Base-by-base conservation (phyloP, 1,140 invertebrate genomes). In the Coelopa frigida region DNA sequence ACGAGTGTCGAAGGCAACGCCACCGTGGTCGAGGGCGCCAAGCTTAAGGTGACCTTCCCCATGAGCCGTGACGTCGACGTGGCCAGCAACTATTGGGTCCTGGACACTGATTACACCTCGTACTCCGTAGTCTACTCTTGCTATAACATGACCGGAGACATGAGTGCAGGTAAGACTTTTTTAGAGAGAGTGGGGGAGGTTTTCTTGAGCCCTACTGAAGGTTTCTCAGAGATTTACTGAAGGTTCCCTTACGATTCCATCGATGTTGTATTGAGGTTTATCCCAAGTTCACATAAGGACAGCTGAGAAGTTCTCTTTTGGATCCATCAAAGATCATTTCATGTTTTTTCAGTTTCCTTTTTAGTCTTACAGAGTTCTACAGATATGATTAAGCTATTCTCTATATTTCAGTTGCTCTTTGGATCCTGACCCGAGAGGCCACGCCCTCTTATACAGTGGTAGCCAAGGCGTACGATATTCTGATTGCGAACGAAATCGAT, bases 121-220 rank as follows among this genome's bases (percentile, higher is more conserved):
- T 48, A 43, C 46, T 29, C 23, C 20, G 46, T 48, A 22, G 46
- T 48, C 14, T 48, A 48, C 40, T 48, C 40, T 0, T 48, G 46
- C 8, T 35, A 48, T 17, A 15, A 23, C 1, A 11, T 14, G 3
- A 12, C 15, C 4, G 36, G n/a, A 14, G 14, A 21, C 5, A 26
- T 36, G 23, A 32, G 37, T 15, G 14, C 12, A 15, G 23, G 46
- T 48, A 43, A 47, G 29, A n/a, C n/a, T n/a, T n/a, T n/a, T n/a
- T n/a, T n/a, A n/a, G n/a, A n/a, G n/a, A n/a, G n/a, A n/a, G n/a
- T n/a, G n/a, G n/a, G n/a, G n/a, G n/a, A n/a, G n/a, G n/a, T n/a
- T n/a, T n/a, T n/a, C n/a, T n/a, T n/a, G n/a, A n/a, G n/a, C n/a
- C n/a, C n/a, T 37, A 46, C 17, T 38, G 14, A 1, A 44, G 35